Percentiles rank a stretch among this genome's conserved stretches.
phyloP scores from a whole-genome alignment of 1,140 invertebrate species.

The Orius laevigatus region DNA sequence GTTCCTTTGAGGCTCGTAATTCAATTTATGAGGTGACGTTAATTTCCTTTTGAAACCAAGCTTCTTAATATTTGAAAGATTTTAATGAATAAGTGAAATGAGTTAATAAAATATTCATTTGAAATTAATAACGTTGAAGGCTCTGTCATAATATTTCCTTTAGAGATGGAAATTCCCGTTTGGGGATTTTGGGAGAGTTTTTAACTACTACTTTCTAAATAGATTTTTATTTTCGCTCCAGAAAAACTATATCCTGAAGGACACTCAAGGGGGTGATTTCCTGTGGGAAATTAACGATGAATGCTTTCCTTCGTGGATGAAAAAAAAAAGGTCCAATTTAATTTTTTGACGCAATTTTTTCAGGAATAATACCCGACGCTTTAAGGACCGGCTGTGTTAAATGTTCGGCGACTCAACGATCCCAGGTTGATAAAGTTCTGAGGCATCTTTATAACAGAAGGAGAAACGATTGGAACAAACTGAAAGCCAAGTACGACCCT shows the following conservation, averaged over 20 bases:
- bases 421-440: conserved; percentile 19
- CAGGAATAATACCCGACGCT: conserved; percentile 25
- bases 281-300: neutral
- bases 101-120: too few species aligned
- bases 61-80: too few species aligned
- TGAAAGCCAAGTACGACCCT: conserved; percentile 30
- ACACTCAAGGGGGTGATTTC: neutral
- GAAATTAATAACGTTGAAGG: too few species aligned
- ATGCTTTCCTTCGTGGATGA: neutral
- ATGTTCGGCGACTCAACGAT: conserved; percentile 26
- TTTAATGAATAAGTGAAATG: too few species aligned
- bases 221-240: conserved; percentile 1
- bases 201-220: neutral
- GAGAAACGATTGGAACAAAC: conserved; percentile 27
- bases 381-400: conserved; percentile 24
- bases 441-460: conserved; percentile 26
- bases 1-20: too few species aligned
- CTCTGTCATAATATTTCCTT: too few species aligned
- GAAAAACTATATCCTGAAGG: neutral
- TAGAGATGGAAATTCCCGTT: too few species aligned
- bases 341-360: conserved; percentile 8
- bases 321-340: too few species aligned
- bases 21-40: too few species aligned
- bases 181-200: too few species aligned
- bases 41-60: too few species aligned